Conservation (phyloP, 2,113 vertebrate genomes). For the Varanus komodoensis region DNA sequence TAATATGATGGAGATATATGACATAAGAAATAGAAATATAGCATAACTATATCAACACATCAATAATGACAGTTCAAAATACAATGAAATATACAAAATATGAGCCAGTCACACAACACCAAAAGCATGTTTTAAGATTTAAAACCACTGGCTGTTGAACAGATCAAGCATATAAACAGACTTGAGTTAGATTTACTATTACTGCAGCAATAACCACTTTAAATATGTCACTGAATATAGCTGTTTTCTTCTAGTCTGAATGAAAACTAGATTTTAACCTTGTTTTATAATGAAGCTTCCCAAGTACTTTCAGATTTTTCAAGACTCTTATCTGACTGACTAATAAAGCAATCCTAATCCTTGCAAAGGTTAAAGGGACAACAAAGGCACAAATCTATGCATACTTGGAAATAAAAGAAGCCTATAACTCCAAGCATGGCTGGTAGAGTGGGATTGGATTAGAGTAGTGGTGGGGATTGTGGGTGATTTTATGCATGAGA, state of each 20-base stretch:
- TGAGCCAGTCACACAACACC: neutral
- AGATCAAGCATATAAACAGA: neutral
- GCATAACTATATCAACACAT: neutral
- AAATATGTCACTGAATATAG: neutral
- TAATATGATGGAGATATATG: too few relatives aligned
- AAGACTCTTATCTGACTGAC: neutral
- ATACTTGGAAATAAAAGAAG: too few relatives aligned
- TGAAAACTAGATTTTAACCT: neutral
- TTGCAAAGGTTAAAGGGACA: neutral
- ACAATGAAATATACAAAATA: neutral
- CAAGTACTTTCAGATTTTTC: neutral
- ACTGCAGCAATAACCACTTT: neutral
- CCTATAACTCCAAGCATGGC: too few relatives aligned
- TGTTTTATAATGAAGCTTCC: neutral
- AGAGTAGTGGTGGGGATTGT: too few relatives aligned
- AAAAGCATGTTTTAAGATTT: neutral
- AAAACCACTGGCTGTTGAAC: neutral
- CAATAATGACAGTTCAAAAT: neutral
- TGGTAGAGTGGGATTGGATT: too few relatives aligned
- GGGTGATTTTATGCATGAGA: too few relatives aligned
- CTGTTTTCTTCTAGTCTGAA: too few relatives aligned
- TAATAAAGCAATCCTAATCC: neutral
- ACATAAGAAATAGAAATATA: too few relatives aligned
- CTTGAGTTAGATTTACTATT: neutral
- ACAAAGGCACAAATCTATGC: too few relatives aligned